Evolutionary conservation across 2,113 vertebrate genomes (phyloP), one percentile per base, ranked within the genome.

Genomic region (Thamnophis sirtalis): DNA sequence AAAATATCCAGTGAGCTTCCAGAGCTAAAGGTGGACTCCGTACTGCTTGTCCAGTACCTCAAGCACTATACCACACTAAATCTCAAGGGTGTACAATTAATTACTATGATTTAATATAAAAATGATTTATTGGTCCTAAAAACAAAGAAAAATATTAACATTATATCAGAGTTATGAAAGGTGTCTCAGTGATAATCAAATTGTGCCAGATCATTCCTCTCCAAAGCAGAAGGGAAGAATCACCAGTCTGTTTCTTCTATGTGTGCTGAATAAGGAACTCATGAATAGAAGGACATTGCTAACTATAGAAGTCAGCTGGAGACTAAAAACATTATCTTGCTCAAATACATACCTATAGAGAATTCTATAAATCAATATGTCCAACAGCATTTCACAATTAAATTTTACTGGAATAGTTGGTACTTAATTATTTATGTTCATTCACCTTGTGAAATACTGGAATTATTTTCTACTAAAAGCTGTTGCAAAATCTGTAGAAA

Each of bases 401-500:
- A 48, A 50, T 43, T 51, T 63, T 53, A 38, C 21, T 28, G n/a
- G 9, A 38, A 55, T 26, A 85, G 38, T 50, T 51, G 11, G 53
- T 84, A 50, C 2, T 28, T 43, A 73, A 58, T 10, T 28, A 88
- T 9, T 43, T 86, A 43, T 54, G n/a, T 38, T n/a, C 63, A 86
- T 92, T 97, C 96, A 97, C 97, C 96, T 97, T 95, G 97, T 51
- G 97, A 95, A 0, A 95, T 92, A 6, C 96, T 54, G 33, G 96
- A 73, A 88, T 94, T 94, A 84, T 93, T 96, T 80, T 98, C 98
- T 93, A 98, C 93, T 86, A 97, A 96, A 58, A 98, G 95, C 53
- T 96, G 97, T 96, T 98, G 98, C 26, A 99, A 96, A 2, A 98
- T 97, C 94, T 98, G 97, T 8, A 99, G 97, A 91, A 99, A 97